phyloP scores from a whole-genome alignment of 1,140 invertebrate species.

The Kradibia gibbosae region DNA sequence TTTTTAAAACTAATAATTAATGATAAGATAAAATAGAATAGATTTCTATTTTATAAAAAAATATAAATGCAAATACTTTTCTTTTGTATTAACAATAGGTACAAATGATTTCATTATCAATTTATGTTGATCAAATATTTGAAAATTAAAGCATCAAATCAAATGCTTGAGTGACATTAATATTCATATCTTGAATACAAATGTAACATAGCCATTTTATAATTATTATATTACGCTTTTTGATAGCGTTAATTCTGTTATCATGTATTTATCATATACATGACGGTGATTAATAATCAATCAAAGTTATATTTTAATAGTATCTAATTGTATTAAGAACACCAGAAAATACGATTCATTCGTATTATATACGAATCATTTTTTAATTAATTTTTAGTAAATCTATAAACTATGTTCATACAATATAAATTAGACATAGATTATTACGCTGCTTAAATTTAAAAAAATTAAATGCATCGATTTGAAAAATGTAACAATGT shows the following conservation, averaged over 20 bases:
- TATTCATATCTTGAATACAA: neutral
- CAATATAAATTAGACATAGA: too few relatives aligned
- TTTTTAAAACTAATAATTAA: too few relatives aligned
- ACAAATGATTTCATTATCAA: neutral
- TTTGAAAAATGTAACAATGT: too few relatives aligned
- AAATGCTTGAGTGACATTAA: neutral
- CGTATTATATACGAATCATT: too few relatives aligned
- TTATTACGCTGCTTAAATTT: too few relatives aligned
- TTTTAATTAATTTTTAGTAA: too few relatives aligned
- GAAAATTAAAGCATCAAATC: conserved; percentile 7
- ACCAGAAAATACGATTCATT: too few relatives aligned
- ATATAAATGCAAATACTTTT: neutral
- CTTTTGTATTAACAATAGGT: neutral
- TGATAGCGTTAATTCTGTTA: conserved; percentile 11
- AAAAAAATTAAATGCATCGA: too few relatives aligned
- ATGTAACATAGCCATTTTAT: neutral
- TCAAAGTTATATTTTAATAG: neutral
- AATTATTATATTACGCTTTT: conserved; percentile 6
- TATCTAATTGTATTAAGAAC: too few relatives aligned
- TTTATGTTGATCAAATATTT: neutral
- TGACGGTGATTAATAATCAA: conserved; percentile 11
- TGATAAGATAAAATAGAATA: too few relatives aligned
- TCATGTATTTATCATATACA: neutral
- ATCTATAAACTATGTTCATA: too few relatives aligned
- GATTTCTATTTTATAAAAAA: too few relatives aligned